phyloP scores from a whole-genome alignment of 2,113 vertebrate genomes.

The Clarias batrachus region DNA sequence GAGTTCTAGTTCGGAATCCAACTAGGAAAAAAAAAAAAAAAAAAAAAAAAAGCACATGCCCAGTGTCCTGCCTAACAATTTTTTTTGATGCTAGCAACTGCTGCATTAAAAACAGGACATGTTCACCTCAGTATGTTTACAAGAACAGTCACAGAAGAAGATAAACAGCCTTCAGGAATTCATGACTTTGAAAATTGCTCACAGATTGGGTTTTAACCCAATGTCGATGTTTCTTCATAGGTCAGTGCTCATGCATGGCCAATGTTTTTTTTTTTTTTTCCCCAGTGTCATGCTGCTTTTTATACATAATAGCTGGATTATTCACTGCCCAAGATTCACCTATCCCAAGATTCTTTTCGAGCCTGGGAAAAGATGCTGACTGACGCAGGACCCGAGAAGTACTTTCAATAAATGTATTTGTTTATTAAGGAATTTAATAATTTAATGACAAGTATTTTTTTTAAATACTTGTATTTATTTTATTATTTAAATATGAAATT shows the following conservation, averaged over 20 bases:
- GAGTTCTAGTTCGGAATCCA: neutral
- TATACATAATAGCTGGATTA: too few relatives aligned
- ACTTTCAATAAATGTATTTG: too few relatives aligned
- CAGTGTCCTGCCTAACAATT: neutral
- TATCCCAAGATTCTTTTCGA: too few relatives aligned
- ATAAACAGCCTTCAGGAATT: neutral
- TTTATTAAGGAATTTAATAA: too few relatives aligned
- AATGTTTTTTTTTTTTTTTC: neutral
- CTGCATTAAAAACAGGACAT: neutral
- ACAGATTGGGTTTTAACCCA: neutral
- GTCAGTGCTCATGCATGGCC: neutral
- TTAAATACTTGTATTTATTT: too few relatives aligned
- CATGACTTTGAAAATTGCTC: neutral
- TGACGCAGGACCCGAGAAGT: too few relatives aligned
- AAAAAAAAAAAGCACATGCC: conserved; percentile 12
- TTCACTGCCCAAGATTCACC: too few relatives aligned
- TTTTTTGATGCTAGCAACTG: neutral
- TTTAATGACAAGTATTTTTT: too few relatives aligned
- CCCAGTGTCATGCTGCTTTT: neutral
- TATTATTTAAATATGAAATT: too few relatives aligned
- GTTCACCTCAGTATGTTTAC: neutral
- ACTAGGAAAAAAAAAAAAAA: neutral
- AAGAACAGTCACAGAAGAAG: neutral
- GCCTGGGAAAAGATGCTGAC: too few relatives aligned
- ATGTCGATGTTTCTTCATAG: neutral